phyloP scores from a whole-genome alignment of 1,140 invertebrate species.

The Charaxes varanes region DNA sequence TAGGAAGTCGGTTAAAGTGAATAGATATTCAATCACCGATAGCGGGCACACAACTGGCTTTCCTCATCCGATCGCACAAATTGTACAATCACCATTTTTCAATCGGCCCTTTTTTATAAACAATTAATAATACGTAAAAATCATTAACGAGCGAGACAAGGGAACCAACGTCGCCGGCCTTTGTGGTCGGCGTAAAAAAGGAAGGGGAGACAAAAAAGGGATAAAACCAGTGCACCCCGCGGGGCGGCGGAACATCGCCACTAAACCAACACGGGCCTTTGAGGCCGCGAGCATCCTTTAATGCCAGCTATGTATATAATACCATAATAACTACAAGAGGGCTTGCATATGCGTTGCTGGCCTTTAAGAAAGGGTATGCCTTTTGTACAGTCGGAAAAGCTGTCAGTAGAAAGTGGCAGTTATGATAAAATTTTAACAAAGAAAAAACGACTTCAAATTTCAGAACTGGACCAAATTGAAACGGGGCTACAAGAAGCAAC shows the following conservation, averaged over 20 bases:
- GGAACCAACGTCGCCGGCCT: conserved; percentile 65
- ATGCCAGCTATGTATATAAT: too few species aligned
- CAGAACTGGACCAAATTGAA: too few species aligned
- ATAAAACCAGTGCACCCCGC: conserved; percentile 41
- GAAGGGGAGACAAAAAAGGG: conserved; percentile 41
- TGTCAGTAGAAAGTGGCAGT: too few species aligned
- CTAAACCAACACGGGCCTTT: conserved; percentile 62
- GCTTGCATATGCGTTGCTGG: too few species aligned
- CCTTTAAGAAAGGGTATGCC: too few species aligned
- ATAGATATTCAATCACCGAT: too few species aligned
- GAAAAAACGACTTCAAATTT: too few species aligned
- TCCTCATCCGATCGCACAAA: conserved; percentile 31
- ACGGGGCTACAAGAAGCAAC: too few species aligned
- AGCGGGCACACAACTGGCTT: not conserved
- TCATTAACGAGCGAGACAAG: conserved; percentile 65
- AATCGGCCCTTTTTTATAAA: conserved; percentile 54
- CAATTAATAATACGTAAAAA: conserved; percentile 71
- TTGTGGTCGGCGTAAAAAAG: conserved; percentile 54
- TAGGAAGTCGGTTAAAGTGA: too few species aligned
- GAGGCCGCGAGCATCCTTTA: conserved; percentile 22
- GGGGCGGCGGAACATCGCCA: conserved; percentile 32
- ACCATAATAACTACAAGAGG: too few species aligned
- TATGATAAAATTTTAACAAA: too few species aligned
- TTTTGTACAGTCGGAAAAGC: too few species aligned
- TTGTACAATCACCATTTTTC: conserved; percentile 57